Evolutionary conservation across 1,140 invertebrate genomes (phyloP).

Genomic region (Drosophila fuyamai): DNA sequence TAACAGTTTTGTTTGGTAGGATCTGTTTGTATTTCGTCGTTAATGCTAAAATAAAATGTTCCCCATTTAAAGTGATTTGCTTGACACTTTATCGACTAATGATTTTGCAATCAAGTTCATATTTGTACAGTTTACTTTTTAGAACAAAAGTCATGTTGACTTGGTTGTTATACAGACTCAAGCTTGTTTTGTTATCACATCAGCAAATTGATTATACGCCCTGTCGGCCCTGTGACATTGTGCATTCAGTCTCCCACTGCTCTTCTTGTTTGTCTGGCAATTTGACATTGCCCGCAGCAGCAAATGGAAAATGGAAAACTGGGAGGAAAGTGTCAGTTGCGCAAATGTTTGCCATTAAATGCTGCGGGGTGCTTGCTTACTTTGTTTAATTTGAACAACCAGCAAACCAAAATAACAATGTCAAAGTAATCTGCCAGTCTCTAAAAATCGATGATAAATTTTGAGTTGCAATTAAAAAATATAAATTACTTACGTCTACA

Average conservation of each 20-base stretch:
- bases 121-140: slow-evolving; percentile 3
- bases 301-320: slow-evolving; percentile 9
- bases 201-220: slow-evolving; percentile 58
- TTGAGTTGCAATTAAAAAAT: background rate
- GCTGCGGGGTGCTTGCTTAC: slow-evolving; percentile 25
- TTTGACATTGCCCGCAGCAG: slow-evolving; percentile 44
- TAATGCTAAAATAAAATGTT: background rate
- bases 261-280: slow-evolving; percentile 23
- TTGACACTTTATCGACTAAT: background rate
- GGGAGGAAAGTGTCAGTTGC: slow-evolving; percentile 26
- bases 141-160: slow-evolving; percentile 43
- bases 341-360: slow-evolving; percentile 38
- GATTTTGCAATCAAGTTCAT: slow-evolving; percentile 5
- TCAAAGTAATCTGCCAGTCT: background rate
- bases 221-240: slow-evolving; percentile 37
- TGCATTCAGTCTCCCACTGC: slow-evolving; percentile 17
- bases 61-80: background rate
- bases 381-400: slow-evolving; percentile 16
- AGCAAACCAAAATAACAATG: slow-evolving; percentile 1
- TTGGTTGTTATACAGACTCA: slow-evolving; percentile 14
- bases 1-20: slow-evolving; percentile 1
- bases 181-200: slow-evolving; percentile 46
- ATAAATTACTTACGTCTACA: background rate
- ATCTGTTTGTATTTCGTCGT: background rate
- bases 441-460: background rate